Evolutionary conservation across 2,888 invertebrate species (phyloP).

Genomic region (Oasisia sp.): DNA sequence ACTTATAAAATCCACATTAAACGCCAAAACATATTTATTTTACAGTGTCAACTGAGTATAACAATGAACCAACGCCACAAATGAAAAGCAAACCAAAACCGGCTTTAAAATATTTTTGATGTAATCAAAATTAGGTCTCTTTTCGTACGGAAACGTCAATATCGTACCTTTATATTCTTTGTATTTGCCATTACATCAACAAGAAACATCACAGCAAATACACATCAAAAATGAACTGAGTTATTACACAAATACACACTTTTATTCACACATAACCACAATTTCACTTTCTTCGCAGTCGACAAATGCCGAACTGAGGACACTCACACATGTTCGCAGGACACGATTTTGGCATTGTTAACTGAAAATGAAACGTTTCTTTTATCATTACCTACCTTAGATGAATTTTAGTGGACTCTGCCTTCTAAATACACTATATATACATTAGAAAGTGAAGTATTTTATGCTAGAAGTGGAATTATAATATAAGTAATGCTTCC

Average conservation of each 20-base stretch:
- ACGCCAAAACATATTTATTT: neutral
- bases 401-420: conserved; percentile 12
- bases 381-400: conserved; percentile 2
- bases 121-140: neutral
- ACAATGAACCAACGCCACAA: neutral
- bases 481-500: conserved; percentile 10
- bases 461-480: conserved; percentile 4
- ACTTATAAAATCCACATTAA: neutral
- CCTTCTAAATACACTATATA: conserved; percentile 9
- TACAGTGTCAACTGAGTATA: neutral
- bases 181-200: neutral
- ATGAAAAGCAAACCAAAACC: neutral
- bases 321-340: conserved; percentile 3
- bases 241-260: neutral
- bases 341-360: neutral
- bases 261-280: neutral
- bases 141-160: neutral
- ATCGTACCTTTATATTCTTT: neutral
- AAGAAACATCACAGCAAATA: neutral
- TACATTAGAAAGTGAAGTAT: conserved; percentile 4
- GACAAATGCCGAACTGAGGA: conserved; percentile 13
- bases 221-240: neutral
- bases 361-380: neutral
- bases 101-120: neutral
- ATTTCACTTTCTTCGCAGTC: conserved; percentile 11